Evolutionary conservation across 2,797 vertebrate species (phyloP), one percentile per base, ranked within the genome.

Genomic region (Rhinophrynus dorsalis): DNA sequence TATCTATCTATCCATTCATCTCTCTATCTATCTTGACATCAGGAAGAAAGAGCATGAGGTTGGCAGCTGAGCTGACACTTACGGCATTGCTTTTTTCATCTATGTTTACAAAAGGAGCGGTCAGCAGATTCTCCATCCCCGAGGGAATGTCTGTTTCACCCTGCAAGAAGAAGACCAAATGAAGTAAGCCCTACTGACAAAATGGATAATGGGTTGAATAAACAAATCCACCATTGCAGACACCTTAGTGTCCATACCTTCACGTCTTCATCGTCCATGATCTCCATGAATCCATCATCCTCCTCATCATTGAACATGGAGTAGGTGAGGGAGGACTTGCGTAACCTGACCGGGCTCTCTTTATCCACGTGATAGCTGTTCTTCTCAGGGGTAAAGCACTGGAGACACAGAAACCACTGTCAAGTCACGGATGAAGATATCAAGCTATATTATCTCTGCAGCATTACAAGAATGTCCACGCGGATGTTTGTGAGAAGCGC

Each of bases 281-380:
- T 85, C 0, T 94, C 94, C 73, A 95, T 82, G 72, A 97, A 96
- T 24, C 94, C 94, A 15, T 96, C 95, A 17, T 96, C 94, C 0
- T 97, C 91, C 0, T 92, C 92, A 0, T 92, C 84, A 0, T 82
- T 72, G 32, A 29, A 35, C 38, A 60, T 26, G 13, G 33, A 2
- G 2, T 83, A 81, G 5, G 85, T 86, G 18, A 88, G 74, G 10
- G 92, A 92, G 8, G 85, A 86, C 1, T 71, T 76, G 12, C 88
- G 78, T n/a, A 82, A 82, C 40, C 81, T 75, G n/a, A 89, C 1
- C 1, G 93, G 92, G 76, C 91, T 92, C 64, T 79, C 77, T 6
- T 87, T 84, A 0, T 79, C 75, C 0, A 80, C 51, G 2, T 82
- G 80, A 54, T 66, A 51, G 12, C 85, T 84, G 68, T 83, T 79